Percentiles rank a stretch among this genome's conserved stretches.
These are phyloP conservation scores for Chloroclystis v-ata DNA, from an alignment of 2,888 invertebrate species.

Conservation along the genomic window DNA sequence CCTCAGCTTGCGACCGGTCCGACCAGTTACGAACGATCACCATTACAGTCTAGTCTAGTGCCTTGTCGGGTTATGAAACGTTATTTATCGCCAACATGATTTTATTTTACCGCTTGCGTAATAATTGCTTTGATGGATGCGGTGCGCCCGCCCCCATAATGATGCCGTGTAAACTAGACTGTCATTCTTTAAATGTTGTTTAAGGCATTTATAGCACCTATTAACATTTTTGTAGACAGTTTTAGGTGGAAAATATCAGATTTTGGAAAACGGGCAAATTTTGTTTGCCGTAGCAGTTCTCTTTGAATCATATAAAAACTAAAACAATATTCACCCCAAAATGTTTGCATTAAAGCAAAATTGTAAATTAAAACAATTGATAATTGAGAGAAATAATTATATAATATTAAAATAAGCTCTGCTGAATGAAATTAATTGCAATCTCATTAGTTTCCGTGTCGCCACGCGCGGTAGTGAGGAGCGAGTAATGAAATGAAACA, in stretches of 20 bases:
- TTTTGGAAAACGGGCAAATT: too few species aligned
- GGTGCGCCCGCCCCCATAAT: conserved; percentile 27
- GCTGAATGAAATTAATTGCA: conserved; percentile 2
- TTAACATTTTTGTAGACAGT: too few species aligned
- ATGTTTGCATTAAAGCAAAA: too few species aligned
- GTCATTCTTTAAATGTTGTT: conserved; percentile 9
- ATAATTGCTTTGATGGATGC: conserved; percentile 44
- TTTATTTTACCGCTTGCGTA: conserved; percentile 62
- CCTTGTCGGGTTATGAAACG: conserved; percentile 56
- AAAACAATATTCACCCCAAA: too few species aligned
- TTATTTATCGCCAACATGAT: conserved; percentile 55
- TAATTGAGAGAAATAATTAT: too few species aligned
- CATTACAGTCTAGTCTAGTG: conserved; percentile 36
- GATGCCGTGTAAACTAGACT: conserved; percentile 19
- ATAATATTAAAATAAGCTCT: not conserved
- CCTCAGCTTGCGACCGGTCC: conserved; percentile 43
- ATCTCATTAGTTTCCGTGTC: not conserved
- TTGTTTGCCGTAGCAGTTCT: too few species aligned
- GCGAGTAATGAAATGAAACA: not conserved
- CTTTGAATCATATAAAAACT: too few species aligned
- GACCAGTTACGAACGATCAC: conserved; percentile 46
- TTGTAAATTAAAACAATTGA: too few species aligned
- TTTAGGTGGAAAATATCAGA: too few species aligned
- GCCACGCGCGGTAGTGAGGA: not conserved
- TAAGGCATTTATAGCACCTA: too few species aligned